A percentile compares a stretch with the other conserved stretches of the same genome.
Conservation (phyloP, 1,140 invertebrate species). For the Pachypeltis micranthus region DNA sequence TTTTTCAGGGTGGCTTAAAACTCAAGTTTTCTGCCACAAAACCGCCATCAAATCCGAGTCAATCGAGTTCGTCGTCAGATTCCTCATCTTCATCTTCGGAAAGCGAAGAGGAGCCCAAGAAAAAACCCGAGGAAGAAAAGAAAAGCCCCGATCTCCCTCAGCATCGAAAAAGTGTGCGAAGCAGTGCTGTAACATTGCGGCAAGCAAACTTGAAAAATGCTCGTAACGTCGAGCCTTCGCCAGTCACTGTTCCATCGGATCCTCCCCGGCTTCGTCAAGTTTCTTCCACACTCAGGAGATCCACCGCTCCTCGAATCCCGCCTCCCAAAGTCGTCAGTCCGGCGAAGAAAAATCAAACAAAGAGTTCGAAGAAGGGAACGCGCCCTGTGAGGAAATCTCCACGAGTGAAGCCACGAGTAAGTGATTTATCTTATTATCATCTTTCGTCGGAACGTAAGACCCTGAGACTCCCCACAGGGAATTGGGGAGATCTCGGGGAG, state of each 20-base stretch:
- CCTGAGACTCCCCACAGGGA: too few species aligned
- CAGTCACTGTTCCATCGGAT: too few species aligned
- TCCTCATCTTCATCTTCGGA: constrained; percentile 16
- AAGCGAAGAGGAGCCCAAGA: constrained; percentile 13
- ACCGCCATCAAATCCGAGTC: constrained; percentile 18
- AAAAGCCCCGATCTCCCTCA: background rate
- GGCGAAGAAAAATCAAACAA: background rate
- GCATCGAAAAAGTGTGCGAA: background rate
- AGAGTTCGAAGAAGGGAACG: background rate
- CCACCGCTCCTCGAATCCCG: background rate
- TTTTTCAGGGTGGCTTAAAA: constrained; percentile 27
- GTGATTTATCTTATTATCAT: too few species aligned
- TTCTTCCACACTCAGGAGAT: background rate
- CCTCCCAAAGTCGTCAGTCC: background rate
- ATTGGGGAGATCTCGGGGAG: too few species aligned
- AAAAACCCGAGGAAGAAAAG: constrained; percentile 14
- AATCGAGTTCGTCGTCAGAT: constrained; percentile 13
- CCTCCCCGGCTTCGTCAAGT: too few species aligned
- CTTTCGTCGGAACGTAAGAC: too few species aligned
- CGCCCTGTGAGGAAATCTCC: constrained; percentile 10
- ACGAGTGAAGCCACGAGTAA: constrained; percentile 1
- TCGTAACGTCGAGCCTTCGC: too few species aligned
- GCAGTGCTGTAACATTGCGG: background rate
- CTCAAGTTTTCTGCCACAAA: constrained; percentile 27
- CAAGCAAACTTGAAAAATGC: background rate